phyloP scores from a whole-genome alignment of 2,113 vertebrate species.

The Pithys albifrons region DNA sequence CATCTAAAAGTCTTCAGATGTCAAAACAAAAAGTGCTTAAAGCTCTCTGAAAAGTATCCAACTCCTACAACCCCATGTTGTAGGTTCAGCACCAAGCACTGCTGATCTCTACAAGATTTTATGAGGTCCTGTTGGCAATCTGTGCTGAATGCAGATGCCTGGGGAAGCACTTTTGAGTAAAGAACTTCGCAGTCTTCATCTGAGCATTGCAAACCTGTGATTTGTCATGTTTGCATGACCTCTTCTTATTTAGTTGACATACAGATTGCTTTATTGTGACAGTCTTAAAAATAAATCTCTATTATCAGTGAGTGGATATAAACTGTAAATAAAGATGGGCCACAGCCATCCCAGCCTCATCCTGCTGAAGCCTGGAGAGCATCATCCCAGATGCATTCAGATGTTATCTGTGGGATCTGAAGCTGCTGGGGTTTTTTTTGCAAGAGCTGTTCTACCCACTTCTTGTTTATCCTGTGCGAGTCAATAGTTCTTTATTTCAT shows the following conservation, averaged over 20 bases:
- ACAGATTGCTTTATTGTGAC: neutral
- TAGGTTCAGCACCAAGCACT: neutral
- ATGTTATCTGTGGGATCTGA: neutral
- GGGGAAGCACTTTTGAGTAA: neutral
- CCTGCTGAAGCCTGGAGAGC: neutral
- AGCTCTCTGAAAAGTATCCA: neutral
- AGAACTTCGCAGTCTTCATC: neutral
- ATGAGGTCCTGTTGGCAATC: neutral
- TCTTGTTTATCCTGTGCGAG: constrained; percentile 65
- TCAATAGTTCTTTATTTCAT: constrained; percentile 21
- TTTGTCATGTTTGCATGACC: neutral
- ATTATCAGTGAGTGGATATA: neutral
- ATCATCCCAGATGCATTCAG: neutral
- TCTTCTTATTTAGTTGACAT: neutral
- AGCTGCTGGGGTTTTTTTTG: neutral
- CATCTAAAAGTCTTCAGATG: neutral
- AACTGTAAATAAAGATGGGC: neutral
- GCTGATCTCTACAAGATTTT: neutral
- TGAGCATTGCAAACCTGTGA: neutral
- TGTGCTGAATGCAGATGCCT: neutral
- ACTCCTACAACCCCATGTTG: neutral
- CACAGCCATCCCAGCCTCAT: neutral
- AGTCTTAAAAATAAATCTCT: neutral
- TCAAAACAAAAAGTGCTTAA: neutral
- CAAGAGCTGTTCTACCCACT: constrained; percentile 16